A percentile compares a stretch with the other conserved stretches of the same genome.
Evolutionary conservation across 1,140 invertebrate species (phyloP).

Genomic region (Trachymyrmex cornetzi): DNA sequence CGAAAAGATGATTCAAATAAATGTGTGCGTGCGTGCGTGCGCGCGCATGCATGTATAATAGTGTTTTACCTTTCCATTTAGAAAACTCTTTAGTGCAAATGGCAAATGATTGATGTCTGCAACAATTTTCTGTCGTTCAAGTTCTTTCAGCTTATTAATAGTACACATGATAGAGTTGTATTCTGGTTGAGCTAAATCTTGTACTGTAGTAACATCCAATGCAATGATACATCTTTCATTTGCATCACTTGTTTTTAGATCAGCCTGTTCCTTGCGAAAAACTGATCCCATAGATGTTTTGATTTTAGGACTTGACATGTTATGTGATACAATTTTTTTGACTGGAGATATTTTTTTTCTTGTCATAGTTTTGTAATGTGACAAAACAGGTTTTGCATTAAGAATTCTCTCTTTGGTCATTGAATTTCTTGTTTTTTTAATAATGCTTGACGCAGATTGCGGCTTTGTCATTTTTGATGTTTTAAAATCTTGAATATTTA

Average conservation of each 20-base stretch:
- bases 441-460: not conserved
- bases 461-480: slow-evolving; percentile 27
- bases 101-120: slow-evolving; percentile 77
- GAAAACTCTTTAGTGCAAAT: slow-evolving; percentile 70
- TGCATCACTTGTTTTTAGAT: not conserved
- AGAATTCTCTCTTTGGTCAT: not conserved
- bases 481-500: not conserved
- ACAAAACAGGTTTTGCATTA: slow-evolving; percentile 59
- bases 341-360: slow-evolving; percentile 48
- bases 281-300: slow-evolving; percentile 52
- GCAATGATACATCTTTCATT: slow-evolving; percentile 7
- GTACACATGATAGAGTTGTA: slow-evolving; percentile 82
- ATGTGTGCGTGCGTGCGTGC: not conserved
- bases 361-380: slow-evolving; percentile 31
- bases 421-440: slow-evolving; percentile 26
- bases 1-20: slow-evolving; percentile 37
- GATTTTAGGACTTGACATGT: slow-evolving; percentile 37
- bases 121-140: slow-evolving; percentile 74
- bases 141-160: slow-evolving; percentile 79
- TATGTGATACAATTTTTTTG: slow-evolving; percentile 66
- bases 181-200: slow-evolving; percentile 76
- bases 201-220: slow-evolving; percentile 19
- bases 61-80: slow-evolving; percentile 80
- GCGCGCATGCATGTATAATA: not conserved
- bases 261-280: not conserved